Evolutionary conservation across 2,888 invertebrate genomes (phyloP).

Genomic region (Amblyjoppa proteus): DNA sequence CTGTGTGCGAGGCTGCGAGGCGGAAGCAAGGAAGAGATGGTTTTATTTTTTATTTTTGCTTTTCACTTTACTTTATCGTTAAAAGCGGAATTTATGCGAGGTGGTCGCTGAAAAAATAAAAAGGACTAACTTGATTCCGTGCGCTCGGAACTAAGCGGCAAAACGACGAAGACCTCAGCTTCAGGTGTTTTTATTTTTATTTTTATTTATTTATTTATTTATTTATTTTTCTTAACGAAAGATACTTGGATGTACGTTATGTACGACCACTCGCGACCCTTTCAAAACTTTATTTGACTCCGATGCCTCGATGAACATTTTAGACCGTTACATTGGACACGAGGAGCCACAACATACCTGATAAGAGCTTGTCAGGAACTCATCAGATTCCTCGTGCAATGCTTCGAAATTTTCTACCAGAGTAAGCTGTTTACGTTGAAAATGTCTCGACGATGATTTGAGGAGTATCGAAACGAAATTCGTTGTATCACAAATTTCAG

Average conservation of each 20-base stretch:
- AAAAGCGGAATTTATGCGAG: conserved; percentile 45
- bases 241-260: background rate
- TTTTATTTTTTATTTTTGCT: background rate
- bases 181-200: background rate
- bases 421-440: too few species aligned
- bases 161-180: background rate
- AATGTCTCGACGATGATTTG: too few species aligned
- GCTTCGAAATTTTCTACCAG: too few species aligned
- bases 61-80: background rate
- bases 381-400: too few species aligned
- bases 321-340: too few species aligned
- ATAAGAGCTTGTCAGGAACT: too few species aligned
- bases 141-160: background rate
- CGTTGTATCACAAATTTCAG: too few species aligned
- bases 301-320: background rate
- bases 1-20: background rate
- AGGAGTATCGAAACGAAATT: too few species aligned
- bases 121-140: conserved; percentile 23
- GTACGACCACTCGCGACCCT: background rate
- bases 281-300: background rate
- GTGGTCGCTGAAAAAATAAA: conserved; percentile 12
- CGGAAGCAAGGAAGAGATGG: conserved; percentile 12
- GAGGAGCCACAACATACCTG: too few species aligned
- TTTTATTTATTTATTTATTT: too few species aligned
- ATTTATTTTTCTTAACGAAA: background rate